Conservation (phyloP, 1,140 invertebrate genomes). For the Megathymus violae region DNA sequence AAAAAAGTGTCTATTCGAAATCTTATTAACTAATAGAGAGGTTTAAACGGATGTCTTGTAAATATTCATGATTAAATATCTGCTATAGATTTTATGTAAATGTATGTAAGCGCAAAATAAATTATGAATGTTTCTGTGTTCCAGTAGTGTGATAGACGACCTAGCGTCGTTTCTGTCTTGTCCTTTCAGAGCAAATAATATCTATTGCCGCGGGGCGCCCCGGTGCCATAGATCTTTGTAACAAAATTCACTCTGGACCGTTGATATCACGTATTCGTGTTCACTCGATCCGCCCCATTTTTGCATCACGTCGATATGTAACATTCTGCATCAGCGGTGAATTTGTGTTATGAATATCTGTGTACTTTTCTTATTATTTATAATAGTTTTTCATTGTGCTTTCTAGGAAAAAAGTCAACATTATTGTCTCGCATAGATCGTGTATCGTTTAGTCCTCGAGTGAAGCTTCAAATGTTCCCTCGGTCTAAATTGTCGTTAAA, state of each 20-base stretch:
- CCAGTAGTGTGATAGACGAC: slow-evolving; percentile 67
- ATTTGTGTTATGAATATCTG: neutral
- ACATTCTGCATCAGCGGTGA: neutral
- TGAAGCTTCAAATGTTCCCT: slow-evolving; percentile 1
- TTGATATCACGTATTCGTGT: too few relatives aligned
- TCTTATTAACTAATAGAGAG: slow-evolving; percentile 20
- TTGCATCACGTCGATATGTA: too few relatives aligned
- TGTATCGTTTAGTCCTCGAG: neutral
- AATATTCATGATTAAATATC: slow-evolving; percentile 51
- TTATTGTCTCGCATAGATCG: neutral
- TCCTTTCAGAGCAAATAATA: neutral
- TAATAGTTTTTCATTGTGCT: too few relatives aligned
- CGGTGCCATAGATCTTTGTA: neutral
- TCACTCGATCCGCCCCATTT: too few relatives aligned
- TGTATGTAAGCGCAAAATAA: slow-evolving; percentile 37
- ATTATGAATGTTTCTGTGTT: slow-evolving; percentile 23
- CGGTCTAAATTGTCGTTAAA: slow-evolving; percentile 22
- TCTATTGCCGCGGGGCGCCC: neutral
- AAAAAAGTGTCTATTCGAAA: slow-evolving; percentile 20
- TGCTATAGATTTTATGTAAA: slow-evolving; percentile 57
- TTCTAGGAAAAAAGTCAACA: neutral
- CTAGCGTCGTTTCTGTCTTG: slow-evolving; percentile 37
- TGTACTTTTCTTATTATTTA: too few relatives aligned
- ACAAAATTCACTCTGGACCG: too few relatives aligned
- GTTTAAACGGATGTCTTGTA: slow-evolving; percentile 43